Evolutionary conservation across 1,140 invertebrate species (phyloP).

Genomic region (Drosophila auraria): DNA sequence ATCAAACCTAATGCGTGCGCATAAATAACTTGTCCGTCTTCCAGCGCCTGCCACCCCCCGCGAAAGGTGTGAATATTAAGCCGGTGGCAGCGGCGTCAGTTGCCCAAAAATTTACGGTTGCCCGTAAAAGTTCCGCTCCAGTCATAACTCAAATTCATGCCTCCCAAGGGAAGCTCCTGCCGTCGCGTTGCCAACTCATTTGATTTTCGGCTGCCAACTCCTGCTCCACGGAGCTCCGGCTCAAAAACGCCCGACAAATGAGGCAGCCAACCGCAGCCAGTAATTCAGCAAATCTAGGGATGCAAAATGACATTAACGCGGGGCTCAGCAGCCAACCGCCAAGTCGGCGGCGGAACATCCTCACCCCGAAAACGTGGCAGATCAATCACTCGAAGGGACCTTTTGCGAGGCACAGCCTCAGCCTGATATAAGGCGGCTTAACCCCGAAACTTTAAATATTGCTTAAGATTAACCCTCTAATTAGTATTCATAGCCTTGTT

Average conservation of each 20-base stretch:
- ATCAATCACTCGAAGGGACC: slow-evolving; percentile 27
- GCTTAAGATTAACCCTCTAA: slow-evolving; percentile 16
- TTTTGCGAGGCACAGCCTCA: background rate
- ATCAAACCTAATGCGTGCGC: slow-evolving; percentile 77
- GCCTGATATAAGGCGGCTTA: background rate
- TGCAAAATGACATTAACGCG: slow-evolving; percentile 40
- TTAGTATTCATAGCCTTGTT: slow-evolving; percentile 8
- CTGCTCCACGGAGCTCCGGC: background rate
- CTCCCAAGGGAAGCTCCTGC: slow-evolving; percentile 63
- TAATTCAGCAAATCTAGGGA: slow-evolving; percentile 68
- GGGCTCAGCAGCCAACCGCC: slow-evolving; percentile 30
- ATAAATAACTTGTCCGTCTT: slow-evolving; percentile 70
- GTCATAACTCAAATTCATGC: slow-evolving; percentile 83
- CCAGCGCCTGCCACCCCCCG: background rate
- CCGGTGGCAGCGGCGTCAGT: slow-evolving; percentile 40
- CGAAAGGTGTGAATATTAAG: slow-evolving; percentile 83
- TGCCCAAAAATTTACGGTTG: slow-evolving; percentile 76
- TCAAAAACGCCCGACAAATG: slow-evolving; percentile 63
- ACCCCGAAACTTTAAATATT: slow-evolving; percentile 7
- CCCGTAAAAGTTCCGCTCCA: slow-evolving; percentile 76
- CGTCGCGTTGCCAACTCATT: slow-evolving; percentile 65
- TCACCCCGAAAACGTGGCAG: slow-evolving; percentile 17
- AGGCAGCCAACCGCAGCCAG: slow-evolving; percentile 74
- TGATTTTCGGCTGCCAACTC: slow-evolving; percentile 57
- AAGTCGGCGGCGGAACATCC: slow-evolving; percentile 13